Percentiles rank a stretch among this genome's conserved stretches.
Evolutionary conservation across 2,113 vertebrate genomes (phyloP).

Genomic region (Hepsetus odoe): DNA sequence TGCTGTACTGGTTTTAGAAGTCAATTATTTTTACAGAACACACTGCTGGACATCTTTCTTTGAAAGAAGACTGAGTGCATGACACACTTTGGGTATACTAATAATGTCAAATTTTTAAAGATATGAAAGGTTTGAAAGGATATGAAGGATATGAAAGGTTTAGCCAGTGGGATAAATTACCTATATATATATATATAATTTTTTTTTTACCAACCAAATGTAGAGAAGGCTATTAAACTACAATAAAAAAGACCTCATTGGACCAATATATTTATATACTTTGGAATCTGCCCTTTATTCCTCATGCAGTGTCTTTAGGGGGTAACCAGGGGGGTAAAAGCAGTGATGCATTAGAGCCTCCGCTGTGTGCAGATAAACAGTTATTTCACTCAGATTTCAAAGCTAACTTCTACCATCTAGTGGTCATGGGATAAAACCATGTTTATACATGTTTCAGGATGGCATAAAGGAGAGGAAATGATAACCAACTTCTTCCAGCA

Average conservation of each 20-base stretch:
- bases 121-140: too few relatives aligned
- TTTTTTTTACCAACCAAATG: neutral
- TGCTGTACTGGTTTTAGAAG: neutral
- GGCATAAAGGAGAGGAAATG: neutral
- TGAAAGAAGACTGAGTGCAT: neutral
- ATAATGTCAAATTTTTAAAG: constrained; percentile 23
- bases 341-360: neutral
- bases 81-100: constrained; percentile 11
- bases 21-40: constrained; percentile 33
- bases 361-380: neutral
- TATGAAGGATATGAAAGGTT: too few relatives aligned
- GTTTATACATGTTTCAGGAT: neutral
- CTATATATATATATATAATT: neutral
- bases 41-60: constrained; percentile 17
- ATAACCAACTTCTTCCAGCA: neutral
- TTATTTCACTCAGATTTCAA: neutral
- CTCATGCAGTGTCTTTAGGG: neutral
- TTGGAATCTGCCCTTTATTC: neutral
- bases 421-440: neutral
- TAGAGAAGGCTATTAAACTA: neutral
- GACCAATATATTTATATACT: neutral
- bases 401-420: constrained; percentile 26
- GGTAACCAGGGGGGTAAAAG: constrained; percentile 19
- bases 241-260: neutral
- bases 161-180: neutral